phyloP scores from a whole-genome alignment of 2,797 vertebrate species.

The Halcyon smyrnensis region DNA sequence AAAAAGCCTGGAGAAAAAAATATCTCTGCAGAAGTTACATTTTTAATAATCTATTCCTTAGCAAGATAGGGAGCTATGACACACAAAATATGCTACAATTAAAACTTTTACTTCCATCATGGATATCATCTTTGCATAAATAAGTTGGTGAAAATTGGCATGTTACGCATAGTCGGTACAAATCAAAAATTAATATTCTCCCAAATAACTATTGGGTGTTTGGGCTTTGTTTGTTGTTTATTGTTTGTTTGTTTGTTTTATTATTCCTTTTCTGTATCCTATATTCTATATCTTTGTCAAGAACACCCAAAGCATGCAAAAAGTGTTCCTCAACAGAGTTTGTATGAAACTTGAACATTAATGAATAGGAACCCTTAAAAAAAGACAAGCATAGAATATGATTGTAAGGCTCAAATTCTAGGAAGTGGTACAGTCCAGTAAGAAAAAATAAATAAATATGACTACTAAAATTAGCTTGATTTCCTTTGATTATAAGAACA shows the following conservation, averaged over 20 bases:
- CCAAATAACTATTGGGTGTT: not conserved
- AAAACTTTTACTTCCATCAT: not conserved
- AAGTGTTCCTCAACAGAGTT: not conserved
- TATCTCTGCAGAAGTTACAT: not conserved
- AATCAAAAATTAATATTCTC: not conserved
- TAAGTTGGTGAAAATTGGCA: not conserved
- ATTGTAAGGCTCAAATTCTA: not conserved
- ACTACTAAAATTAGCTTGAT: slow-evolving; percentile 8
- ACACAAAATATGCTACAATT: not conserved
- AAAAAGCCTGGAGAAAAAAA: not conserved
- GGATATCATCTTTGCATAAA: not conserved
- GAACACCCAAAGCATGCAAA: not conserved
- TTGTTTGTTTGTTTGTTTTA: not conserved
- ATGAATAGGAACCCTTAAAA: not conserved
- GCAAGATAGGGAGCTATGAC: not conserved
- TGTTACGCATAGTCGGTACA: not conserved
- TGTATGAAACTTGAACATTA: not conserved
- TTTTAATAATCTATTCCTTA: not conserved
- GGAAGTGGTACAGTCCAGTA: not conserved
- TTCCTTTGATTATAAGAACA: slow-evolving; percentile 16
- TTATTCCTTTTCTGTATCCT: not conserved
- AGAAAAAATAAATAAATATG: not conserved
- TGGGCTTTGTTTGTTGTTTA: accelerated
- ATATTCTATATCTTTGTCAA: not conserved
- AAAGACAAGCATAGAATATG: not conserved